Evolutionary conservation across 2,113 vertebrate genomes (phyloP), one percentile per base, ranked within the genome.

Genomic region (Lepus timidus): DNA sequence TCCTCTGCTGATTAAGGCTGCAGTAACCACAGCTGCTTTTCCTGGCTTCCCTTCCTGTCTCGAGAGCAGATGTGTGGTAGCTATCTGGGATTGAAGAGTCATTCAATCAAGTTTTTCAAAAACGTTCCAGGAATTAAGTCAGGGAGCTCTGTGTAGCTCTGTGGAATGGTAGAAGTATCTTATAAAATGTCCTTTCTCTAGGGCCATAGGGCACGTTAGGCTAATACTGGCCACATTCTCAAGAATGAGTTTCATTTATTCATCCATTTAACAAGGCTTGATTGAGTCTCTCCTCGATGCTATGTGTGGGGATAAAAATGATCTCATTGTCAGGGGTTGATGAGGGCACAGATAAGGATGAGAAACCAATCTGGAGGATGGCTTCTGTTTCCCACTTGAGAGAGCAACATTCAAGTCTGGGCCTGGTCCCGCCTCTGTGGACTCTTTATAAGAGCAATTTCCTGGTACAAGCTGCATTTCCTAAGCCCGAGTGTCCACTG

Each of bases 111-210:
- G 58, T 75, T 79, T 73, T 67, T 36, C 61, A 67, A 78, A 70
- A 73, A 94, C 78, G 27, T 49, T 2, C 58, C 25, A 29, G 31
- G 14, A 79, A 1, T 79, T 68, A 87, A 93, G 51, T 29, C 25
- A 74, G n/a, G 58, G 12, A 10, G 1, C 14, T 74, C 95, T 74
- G 44, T 22, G 87, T 6, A 68, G 10, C 9, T 91, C 75, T 68
- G 65, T 62, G 74, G 13, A 80, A 55, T 51, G 11, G 68, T 0
- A 85, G 19, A 55, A 29, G 4, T 88, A 19, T 65, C 9, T 90
- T 65, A 76, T 58, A 89, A 90, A 88, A 82, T 90, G 31, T 33
- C 2, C 8, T 93, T 82, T 88, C 44, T 88, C 64, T 92, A 49
- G 64, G 74, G 55, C 64, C 70, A 11, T 70, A 9, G 49, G 23